Evolutionary conservation across 2,797 vertebrate species (phyloP).

Genomic region (Anniella stebbinsi): DNA sequence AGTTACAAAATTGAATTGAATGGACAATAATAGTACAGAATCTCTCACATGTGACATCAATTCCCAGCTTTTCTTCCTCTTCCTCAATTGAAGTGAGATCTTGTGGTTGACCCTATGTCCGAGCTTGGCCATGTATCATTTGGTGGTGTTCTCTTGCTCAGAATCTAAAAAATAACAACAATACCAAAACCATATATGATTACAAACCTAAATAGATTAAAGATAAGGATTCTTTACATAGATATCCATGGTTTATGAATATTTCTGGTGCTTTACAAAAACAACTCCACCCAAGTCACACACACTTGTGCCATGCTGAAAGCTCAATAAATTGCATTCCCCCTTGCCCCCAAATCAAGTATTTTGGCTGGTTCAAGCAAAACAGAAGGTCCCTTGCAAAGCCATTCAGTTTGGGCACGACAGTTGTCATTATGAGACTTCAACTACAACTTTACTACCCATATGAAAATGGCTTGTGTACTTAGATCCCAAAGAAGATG

Average conservation of each 20-base stretch:
- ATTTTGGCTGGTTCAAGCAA: background rate
- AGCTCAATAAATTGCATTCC: background rate
- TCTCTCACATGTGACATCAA: conserved; percentile 65
- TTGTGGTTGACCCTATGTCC: conserved; percentile 63
- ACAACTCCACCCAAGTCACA: background rate
- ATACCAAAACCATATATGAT: conserved; percentile 33
- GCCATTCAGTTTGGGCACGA: background rate
- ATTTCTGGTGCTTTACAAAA: accelerated
- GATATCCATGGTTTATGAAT: accelerated
- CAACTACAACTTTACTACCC: background rate
- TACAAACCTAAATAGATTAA: accelerated
- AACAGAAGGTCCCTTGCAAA: background rate
- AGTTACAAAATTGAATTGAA: conserved; percentile 79
- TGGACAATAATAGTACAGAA: conserved; percentile 68
- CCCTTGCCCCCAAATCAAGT: background rate
- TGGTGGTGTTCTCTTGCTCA: conserved; percentile 73
- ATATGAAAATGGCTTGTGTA: background rate
- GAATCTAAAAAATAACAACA: conserved; percentile 73
- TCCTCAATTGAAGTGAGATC: conserved; percentile 55
- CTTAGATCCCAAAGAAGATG: background rate
- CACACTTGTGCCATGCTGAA: background rate
- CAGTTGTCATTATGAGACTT: background rate
- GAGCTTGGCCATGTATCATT: conserved; percentile 70
- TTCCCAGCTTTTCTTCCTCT: conserved; percentile 71
- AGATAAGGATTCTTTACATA: conserved; percentile 11